A percentile compares a stretch with the other conserved stretches of the same genome.
phyloP scores from a whole-genome alignment of 2,113 vertebrate species.

The Syngnathoides biaculeatus region DNA sequence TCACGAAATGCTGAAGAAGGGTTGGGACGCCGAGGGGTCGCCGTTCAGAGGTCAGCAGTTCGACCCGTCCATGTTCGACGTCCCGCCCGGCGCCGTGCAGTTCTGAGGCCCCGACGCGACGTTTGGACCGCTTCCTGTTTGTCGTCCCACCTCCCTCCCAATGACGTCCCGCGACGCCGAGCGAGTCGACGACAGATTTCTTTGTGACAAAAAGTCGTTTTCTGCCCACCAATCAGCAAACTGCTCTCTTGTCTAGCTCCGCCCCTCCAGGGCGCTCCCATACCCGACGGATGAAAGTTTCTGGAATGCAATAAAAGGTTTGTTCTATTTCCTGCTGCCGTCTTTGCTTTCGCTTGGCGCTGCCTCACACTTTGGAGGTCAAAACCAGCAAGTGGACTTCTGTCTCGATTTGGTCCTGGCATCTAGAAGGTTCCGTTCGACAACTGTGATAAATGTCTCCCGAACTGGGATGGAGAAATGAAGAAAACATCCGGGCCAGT shows the following conservation, averaged over 20 bases:
- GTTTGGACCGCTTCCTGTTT: not conserved
- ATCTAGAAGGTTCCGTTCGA: no score
- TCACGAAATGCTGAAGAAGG: constrained; percentile 97
- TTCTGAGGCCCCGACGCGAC: constrained; percentile 68
- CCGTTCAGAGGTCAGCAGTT: constrained; percentile 93
- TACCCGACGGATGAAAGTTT: not conserved
- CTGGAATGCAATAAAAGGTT: not conserved
- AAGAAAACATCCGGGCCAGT: no score
- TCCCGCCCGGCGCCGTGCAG: constrained; percentile 90
- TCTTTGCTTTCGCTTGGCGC: not conserved
- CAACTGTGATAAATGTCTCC: no score
- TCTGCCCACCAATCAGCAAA: not conserved
- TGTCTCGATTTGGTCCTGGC: no score
- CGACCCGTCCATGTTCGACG: constrained; percentile 95
- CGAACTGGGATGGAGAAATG: no score
- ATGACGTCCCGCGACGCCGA: not conserved
- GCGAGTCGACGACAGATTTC: not conserved
- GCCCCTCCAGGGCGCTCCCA: not conserved
- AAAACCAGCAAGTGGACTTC: no score
- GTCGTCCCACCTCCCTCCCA: no score
- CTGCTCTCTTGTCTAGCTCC: not conserved
- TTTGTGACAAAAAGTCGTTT: not conserved
- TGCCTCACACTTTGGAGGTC: no score
- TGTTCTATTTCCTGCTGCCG: not conserved
- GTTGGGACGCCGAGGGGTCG: constrained; percentile 95